Conservation (phyloP, 2,797 vertebrate species). For the Enteromius unitaeniatus region DNA sequence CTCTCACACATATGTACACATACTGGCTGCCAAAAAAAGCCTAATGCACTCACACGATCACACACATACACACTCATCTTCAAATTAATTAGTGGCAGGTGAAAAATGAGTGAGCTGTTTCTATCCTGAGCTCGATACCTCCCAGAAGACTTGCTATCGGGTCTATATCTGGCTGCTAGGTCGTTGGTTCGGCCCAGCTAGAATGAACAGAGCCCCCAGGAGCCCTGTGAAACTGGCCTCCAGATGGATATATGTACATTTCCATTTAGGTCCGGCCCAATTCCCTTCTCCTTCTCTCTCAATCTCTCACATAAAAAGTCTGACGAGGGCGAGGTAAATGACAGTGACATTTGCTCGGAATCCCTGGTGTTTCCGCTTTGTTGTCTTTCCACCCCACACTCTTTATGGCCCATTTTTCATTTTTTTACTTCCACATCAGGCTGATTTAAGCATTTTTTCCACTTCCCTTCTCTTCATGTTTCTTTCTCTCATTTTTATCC, state of each 20-base stretch:
- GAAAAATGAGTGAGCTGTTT: conserved; percentile 74
- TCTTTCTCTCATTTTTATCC: neutral
- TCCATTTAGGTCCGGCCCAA: conserved; percentile 60
- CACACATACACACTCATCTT: conserved; percentile 63
- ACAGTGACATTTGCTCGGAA: conserved; percentile 60
- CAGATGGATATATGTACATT: conserved; percentile 60
- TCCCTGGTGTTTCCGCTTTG: conserved; percentile 41
- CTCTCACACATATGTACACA: neutral
- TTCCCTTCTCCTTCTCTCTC: conserved; percentile 37
- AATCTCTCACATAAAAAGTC: conserved; percentile 48
- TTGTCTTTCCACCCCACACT: conserved; percentile 27
- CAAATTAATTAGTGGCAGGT: conserved; percentile 81
- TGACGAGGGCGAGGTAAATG: conserved; percentile 54
- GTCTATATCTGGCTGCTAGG: conserved; percentile 77
- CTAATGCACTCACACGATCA: conserved; percentile 26
- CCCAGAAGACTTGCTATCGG: conserved; percentile 69
- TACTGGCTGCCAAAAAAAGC: neutral
- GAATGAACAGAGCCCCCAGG: conserved; percentile 62
- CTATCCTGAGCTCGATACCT: conserved; percentile 72
- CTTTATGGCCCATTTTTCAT: conserved; percentile 22
- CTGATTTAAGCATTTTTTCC: conserved; percentile 12
- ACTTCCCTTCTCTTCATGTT: neutral
- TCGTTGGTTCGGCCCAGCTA: conserved; percentile 71
- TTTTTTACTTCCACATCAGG: conserved; percentile 5
- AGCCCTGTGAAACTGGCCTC: conserved; percentile 51